These are phyloP conservation scores for Drosophila bunnanda DNA, from an alignment of 2,888 invertebrate genomes.

Conservation along the genomic window DNA sequence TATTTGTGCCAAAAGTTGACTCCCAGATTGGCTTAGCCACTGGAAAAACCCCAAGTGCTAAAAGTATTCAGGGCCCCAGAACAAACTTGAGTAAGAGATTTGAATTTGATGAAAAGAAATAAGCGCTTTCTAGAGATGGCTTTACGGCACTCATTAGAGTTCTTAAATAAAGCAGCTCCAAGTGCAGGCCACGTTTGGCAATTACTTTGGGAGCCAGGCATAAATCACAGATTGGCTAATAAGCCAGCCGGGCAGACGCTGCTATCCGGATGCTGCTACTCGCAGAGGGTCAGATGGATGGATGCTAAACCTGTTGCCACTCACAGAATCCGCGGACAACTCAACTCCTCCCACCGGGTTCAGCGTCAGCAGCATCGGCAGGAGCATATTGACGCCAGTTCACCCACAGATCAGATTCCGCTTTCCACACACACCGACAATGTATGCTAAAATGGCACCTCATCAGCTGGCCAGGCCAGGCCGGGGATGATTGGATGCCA, in stretches of 20 bases:
- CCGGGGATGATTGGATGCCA: conserved; percentile 50
- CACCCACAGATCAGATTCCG: conserved; percentile 61
- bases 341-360: conserved; percentile 33
- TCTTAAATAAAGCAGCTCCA: conserved; percentile 23
- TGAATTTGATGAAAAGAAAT: not conserved
- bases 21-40: conserved; percentile 2
- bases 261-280: conserved; percentile 19
- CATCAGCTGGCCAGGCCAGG: conserved; percentile 46
- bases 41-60: conserved; percentile 27
- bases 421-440: conserved; percentile 67
- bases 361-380: conserved; percentile 22
- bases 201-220: conserved; percentile 59
- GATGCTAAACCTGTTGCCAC: conserved; percentile 45
- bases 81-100: not conserved
- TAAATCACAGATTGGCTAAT: conserved; percentile 71
- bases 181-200: conserved; percentile 52
- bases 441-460: conserved; percentile 60
- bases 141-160: conserved; percentile 25
- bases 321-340: conserved; percentile 31
- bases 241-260: conserved; percentile 46
- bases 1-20: conserved; percentile 66
- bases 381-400: conserved; percentile 20
- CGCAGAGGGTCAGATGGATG: conserved; percentile 22
- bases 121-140: conserved; percentile 1
- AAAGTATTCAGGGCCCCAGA: conserved; percentile 14